Percentiles rank a stretch among this genome's conserved stretches.
Conservation (phyloP, 2,888 invertebrate genomes). For the Hypena proboscidalis region DNA sequence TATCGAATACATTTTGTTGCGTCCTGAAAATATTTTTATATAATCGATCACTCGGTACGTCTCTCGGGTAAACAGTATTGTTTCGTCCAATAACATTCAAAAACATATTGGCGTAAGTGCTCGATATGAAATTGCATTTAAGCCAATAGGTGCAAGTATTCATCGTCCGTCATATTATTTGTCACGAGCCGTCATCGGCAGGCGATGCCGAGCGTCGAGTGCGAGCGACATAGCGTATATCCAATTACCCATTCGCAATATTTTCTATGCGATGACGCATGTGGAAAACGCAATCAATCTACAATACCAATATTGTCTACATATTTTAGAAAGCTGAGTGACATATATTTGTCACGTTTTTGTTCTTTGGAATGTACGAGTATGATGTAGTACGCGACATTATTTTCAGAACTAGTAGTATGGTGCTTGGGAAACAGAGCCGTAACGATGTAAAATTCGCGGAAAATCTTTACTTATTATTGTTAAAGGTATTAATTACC, state of each 20-base stretch:
- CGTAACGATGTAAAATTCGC: too few species aligned
- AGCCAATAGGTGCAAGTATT: slow-evolving; percentile 62
- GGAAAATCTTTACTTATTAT: too few species aligned
- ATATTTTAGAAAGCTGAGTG: slow-evolving; percentile 29
- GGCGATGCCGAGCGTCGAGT: slow-evolving; percentile 65
- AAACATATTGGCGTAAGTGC: slow-evolving; percentile 42
- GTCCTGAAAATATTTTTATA: slow-evolving; percentile 14
- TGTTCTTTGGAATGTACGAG: too few species aligned
- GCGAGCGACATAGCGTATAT: slow-evolving; percentile 70
- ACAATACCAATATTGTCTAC: slow-evolving; percentile 47
- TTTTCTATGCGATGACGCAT: slow-evolving; percentile 79
- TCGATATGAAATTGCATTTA: slow-evolving; percentile 65
- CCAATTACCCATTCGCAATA: slow-evolving; percentile 83
- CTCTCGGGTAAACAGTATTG: slow-evolving; percentile 28
- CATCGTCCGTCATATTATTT: slow-evolving; percentile 79
- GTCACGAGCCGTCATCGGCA: slow-evolving; percentile 76
- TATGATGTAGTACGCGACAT: too few species aligned
- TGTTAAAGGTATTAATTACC: too few species aligned
- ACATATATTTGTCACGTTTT: background rate
- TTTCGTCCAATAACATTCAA: slow-evolving; percentile 36
- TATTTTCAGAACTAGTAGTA: too few species aligned
- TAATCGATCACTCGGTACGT: slow-evolving; percentile 32
- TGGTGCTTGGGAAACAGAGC: too few species aligned
- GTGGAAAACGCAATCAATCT: slow-evolving; percentile 76
- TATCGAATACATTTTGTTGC: slow-evolving; percentile 19